These are phyloP conservation scores for Resseliella maxima DNA, from an alignment of 2,888 invertebrate genomes.

Conservation along the genomic window DNA sequence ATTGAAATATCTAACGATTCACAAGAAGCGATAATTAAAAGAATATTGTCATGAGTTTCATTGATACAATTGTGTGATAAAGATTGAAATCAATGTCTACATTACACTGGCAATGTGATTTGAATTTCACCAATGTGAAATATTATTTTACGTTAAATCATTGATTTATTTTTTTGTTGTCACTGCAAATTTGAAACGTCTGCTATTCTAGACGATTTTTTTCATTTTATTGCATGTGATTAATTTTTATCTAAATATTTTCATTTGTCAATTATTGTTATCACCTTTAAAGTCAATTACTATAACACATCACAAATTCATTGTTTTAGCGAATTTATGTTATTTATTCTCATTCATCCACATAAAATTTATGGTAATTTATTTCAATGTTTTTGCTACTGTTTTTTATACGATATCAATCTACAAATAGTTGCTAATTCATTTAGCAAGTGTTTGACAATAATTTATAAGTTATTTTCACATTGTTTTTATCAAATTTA, in stretches of 20 bases:
- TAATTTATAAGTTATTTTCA: slow-evolving; percentile 29
- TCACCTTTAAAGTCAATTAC: background rate
- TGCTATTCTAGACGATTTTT: background rate
- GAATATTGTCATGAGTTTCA: background rate
- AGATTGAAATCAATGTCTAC: background rate
- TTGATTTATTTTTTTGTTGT: background rate
- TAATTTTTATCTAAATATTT: background rate
- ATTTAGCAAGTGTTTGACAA: background rate
- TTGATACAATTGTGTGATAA: background rate
- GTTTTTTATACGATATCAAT: background rate
- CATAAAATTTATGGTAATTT: background rate
- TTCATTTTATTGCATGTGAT: background rate
- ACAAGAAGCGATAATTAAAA: background rate
- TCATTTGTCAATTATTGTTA: background rate
- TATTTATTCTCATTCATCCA: background rate
- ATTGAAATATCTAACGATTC: background rate
- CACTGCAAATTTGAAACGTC: background rate
- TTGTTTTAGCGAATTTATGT: slow-evolving; percentile 1
- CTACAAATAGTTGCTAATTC: background rate
- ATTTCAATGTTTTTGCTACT: background rate
- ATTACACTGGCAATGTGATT: background rate
- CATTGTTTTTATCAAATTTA: slow-evolving; percentile 37
- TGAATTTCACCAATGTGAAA: background rate
- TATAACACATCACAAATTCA: background rate
- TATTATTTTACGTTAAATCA: background rate